These are phyloP conservation scores for Pteromalus puparum DNA, from an alignment of 1,140 invertebrate genomes.

Conservation along the genomic window DNA sequence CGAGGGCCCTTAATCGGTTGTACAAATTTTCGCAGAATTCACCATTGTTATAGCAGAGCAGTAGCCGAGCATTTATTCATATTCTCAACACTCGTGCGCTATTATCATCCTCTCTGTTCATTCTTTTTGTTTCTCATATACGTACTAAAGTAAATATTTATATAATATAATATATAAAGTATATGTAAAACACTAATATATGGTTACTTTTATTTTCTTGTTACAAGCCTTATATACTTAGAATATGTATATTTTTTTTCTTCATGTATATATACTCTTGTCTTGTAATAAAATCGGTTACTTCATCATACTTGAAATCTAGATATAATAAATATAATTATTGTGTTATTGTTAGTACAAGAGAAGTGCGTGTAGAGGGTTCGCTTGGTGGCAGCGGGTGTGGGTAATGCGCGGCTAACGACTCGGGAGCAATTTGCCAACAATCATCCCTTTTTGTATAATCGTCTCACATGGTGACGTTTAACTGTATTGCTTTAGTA, in stretches of 20 bases:
- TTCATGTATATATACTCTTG: constrained; percentile 70
- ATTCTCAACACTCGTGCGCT: constrained; percentile 40
- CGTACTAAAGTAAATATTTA: constrained; percentile 70
- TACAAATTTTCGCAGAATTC: constrained; percentile 49
- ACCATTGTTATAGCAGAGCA: constrained; percentile 5
- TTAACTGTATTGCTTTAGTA: constrained; percentile 75
- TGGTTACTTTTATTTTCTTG: constrained; percentile 74
- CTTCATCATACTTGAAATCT: constrained; percentile 66
- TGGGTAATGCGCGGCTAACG: constrained; percentile 59
- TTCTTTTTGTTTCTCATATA: constrained; percentile 58
- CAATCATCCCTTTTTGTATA: constrained; percentile 61
- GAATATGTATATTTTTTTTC: constrained; percentile 73
- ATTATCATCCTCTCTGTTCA: constrained; percentile 40
- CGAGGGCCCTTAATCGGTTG: no score
- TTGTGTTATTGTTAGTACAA: constrained; percentile 73
- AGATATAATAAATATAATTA: constrained; percentile 75
- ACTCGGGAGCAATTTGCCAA: constrained; percentile 66
- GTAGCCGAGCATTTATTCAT: neutral
- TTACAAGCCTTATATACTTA: constrained; percentile 76
- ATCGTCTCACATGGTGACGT: constrained; percentile 74
- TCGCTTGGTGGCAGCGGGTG: constrained; percentile 63
- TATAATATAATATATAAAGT: constrained; percentile 69
- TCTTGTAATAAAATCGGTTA: constrained; percentile 74
- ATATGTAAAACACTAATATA: constrained; percentile 76
- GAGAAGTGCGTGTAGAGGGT: constrained; percentile 73